phyloP scores from a whole-genome alignment of 2,797 vertebrate genomes.

The Morus bassanus region DNA sequence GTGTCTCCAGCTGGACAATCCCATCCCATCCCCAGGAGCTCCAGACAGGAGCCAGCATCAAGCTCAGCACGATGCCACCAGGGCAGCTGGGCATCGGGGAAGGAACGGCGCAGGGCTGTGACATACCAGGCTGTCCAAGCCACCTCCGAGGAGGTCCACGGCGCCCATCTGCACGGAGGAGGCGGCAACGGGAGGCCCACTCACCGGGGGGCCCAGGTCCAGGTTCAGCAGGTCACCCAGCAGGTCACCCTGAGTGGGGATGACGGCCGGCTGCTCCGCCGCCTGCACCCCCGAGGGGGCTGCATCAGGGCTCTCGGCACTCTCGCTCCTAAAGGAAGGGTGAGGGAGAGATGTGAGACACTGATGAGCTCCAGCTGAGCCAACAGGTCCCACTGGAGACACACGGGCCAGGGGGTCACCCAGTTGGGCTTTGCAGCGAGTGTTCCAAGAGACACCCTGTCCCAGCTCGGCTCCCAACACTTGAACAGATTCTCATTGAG shows the following conservation, averaged over 20 bases:
- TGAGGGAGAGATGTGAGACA: rapidly evolving
- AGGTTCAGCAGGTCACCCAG: slow-evolving; percentile 94
- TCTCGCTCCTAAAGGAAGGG: slow-evolving; percentile 79
- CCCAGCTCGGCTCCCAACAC: background rate
- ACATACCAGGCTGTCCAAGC: slow-evolving; percentile 91
- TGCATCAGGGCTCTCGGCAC: slow-evolving; percentile 86
- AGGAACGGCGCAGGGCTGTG: rapidly evolving
- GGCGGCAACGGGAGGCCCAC: slow-evolving; percentile 77
- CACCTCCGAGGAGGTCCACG: slow-evolving; percentile 92
- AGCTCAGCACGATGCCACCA: rapidly evolving
- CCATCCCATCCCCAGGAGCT: background rate
- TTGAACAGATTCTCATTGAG: rapidly evolving
- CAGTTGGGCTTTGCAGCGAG: background rate
- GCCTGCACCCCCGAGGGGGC: slow-evolving; percentile 71
- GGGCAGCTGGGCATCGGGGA: rapidly evolving
- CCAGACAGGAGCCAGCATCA: background rate
- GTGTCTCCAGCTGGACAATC: background rate
- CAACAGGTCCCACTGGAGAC: background rate
- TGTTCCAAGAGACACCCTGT: rapidly evolving
- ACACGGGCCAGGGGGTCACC: rapidly evolving
- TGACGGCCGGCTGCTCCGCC: slow-evolving; percentile 85
- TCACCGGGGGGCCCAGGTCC: slow-evolving; percentile 87
- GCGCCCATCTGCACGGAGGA: slow-evolving; percentile 87
- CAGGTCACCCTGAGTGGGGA: slow-evolving; percentile 91
- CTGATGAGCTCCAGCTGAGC: background rate